A percentile compares a stretch with the other conserved stretches of the same genome.
These are phyloP conservation scores for Actinostola sp. DNA, from an alignment of 92 coral and sea anemone genomes.

Conservation along the genomic window DNA sequence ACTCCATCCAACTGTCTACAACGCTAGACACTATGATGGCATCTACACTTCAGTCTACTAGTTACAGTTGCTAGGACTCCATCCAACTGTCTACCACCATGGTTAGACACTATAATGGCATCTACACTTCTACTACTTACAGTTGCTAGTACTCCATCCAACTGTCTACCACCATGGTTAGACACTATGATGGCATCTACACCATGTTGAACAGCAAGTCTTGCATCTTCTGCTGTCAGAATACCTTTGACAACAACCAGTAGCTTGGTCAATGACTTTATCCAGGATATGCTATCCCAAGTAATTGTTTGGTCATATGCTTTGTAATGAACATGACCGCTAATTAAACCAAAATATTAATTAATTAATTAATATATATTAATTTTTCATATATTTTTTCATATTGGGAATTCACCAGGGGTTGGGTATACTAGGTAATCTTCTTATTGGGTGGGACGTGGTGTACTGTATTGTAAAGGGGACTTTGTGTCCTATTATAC, in stretches of 20 bases:
- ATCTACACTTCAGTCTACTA: no score
- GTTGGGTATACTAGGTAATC: no score
- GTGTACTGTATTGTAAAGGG: no score
- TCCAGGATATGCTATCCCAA: slow-evolving; percentile 62
- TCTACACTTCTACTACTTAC: slow-evolving; percentile 46
- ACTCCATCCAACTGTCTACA: no score
- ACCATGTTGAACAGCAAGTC: slow-evolving; percentile 70
- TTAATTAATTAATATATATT: no score
- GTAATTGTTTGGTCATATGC: slow-evolving; percentile 21
- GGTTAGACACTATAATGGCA: slow-evolving; percentile 83
- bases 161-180: slow-evolving; percentile 85
- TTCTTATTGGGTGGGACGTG: no score
- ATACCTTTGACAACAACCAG: slow-evolving; percentile 74
- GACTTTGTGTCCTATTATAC: no score
- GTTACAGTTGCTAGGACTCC: slow-evolving; percentile 48
- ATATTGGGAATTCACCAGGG: no score
- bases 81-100: slow-evolving; percentile 86
- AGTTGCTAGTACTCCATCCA: slow-evolving; percentile 77
- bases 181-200: slow-evolving; percentile 80
- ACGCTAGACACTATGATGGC: no score
- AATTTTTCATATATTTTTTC: no score
- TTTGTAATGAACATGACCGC: neutral
- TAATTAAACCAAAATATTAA: no score
- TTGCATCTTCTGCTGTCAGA: slow-evolving; percentile 79
- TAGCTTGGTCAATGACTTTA: slow-evolving; percentile 63